Evolutionary conservation across 2,113 vertebrate species (phyloP).

Genomic region (Eulemur rufifrons): DNA sequence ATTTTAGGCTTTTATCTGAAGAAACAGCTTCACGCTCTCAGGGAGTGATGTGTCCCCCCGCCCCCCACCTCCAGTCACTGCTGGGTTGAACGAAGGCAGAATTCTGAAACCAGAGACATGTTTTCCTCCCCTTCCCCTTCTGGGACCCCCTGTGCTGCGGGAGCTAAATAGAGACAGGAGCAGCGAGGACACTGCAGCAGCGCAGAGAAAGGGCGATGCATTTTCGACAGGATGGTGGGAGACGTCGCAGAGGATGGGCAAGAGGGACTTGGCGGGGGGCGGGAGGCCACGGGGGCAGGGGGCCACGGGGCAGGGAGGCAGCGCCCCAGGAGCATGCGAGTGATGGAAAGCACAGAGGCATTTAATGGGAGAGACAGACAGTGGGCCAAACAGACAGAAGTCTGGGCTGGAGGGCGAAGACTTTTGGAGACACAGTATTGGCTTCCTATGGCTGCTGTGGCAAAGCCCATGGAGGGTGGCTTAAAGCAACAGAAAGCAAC

Average conservation of each 20-base stretch:
- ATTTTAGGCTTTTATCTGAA: neutral
- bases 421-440: neutral
- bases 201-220: neutral
- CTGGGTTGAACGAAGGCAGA: neutral
- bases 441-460: neutral
- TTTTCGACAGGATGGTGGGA: neutral
- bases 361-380: neutral
- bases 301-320: neutral
- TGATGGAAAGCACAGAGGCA: neutral
- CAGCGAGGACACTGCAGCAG: fast-evolving
- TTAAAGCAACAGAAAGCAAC: neutral
- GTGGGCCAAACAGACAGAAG: neutral
- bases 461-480: no score
- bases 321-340: no score
- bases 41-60: neutral
- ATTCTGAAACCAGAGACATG: neutral
- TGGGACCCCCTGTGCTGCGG: neutral
- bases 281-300: neutral
- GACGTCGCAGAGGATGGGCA: fast-evolving
- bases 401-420: neutral
- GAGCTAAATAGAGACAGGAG: neutral
- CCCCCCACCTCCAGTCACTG: neutral
- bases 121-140: neutral
- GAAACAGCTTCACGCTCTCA: neutral
- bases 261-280: neutral